These are phyloP conservation scores for Mesoclemmys tuberculata DNA, from an alignment of 2,113 vertebrate genomes.

Conservation along the genomic window DNA sequence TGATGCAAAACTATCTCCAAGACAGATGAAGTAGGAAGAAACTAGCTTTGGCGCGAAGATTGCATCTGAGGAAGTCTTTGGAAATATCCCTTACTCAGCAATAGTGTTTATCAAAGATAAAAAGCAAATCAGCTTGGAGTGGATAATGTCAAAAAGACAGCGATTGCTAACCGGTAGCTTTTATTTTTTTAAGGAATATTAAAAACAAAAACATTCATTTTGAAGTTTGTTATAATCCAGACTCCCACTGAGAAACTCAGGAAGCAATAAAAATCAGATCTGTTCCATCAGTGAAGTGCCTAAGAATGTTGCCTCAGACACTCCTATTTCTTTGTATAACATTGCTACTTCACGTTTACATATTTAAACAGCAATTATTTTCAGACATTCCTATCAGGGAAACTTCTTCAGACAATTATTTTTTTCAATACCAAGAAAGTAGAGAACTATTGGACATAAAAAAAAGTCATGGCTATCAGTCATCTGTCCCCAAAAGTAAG, in stretches of 20 bases:
- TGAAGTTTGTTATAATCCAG: slow-evolving; percentile 31
- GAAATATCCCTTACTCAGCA: background rate
- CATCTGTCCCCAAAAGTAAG: background rate
- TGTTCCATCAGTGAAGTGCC: slow-evolving; percentile 22
- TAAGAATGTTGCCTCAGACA: slow-evolving; percentile 1
- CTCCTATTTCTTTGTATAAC: background rate
- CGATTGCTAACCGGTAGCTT: background rate
- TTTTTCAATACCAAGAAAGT: background rate
- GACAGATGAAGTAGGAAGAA: slow-evolving; percentile 66
- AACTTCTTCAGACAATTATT: background rate
- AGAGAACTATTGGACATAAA: background rate
- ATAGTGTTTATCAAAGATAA: background rate
- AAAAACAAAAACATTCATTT: background rate
- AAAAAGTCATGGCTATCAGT: background rate
- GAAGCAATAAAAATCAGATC: slow-evolving; percentile 48
- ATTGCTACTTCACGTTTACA: background rate
- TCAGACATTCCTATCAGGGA: slow-evolving; percentile 48
- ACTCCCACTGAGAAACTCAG: slow-evolving; percentile 31
- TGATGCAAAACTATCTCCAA: slow-evolving; percentile 59
- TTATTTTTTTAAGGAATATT: background rate
- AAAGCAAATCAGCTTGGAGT: background rate
- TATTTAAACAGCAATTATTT: slow-evolving; percentile 50
- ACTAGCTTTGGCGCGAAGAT: slow-evolving; percentile 15
- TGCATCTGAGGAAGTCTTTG: slow-evolving; percentile 13
- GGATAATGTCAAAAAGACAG: background rate